phyloP scores from a whole-genome alignment of 92 coral and sea anemone species.

The Muricea muricata region DNA sequence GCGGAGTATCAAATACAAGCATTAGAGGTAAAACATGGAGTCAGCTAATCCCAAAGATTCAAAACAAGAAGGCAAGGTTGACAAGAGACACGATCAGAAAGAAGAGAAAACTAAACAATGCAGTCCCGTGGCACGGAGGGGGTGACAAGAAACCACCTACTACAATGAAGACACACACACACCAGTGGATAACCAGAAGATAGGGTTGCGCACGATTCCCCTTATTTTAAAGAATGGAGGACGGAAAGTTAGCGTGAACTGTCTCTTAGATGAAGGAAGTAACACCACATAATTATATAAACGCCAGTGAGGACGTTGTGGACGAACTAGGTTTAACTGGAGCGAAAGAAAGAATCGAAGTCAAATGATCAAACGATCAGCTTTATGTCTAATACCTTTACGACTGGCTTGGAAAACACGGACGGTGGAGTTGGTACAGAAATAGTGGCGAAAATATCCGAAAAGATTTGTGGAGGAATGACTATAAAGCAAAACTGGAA shows the following conservation, averaged over 20 bases:
- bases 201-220: constrained; percentile 50
- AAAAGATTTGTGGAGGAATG: constrained; percentile 70
- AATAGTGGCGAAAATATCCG: constrained; percentile 57
- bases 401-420: constrained; percentile 60
- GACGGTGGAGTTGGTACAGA: constrained; percentile 62
- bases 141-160: neutral
- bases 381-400: constrained; percentile 35
- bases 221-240: constrained; percentile 53
- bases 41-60: neutral
- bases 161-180: neutral
- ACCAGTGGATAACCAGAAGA: constrained; percentile 37
- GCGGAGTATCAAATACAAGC: constrained; percentile 72
- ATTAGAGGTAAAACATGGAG: constrained; percentile 61
- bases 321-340: constrained; percentile 60
- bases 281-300: constrained; percentile 58
- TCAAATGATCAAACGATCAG: constrained; percentile 51
- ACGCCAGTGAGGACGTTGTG: constrained; percentile 69
- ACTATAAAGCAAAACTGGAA: constrained; percentile 19
- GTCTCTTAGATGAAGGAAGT: constrained; percentile 68
- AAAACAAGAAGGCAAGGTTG: neutral
- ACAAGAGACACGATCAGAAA: neutral
- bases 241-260: constrained; percentile 57
- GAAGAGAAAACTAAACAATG: too few species aligned
- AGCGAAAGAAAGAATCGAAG: constrained; percentile 22
- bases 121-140: neutral